Conservation (phyloP, 2,113 vertebrate species). For the Fregetta grallaria region DNA sequence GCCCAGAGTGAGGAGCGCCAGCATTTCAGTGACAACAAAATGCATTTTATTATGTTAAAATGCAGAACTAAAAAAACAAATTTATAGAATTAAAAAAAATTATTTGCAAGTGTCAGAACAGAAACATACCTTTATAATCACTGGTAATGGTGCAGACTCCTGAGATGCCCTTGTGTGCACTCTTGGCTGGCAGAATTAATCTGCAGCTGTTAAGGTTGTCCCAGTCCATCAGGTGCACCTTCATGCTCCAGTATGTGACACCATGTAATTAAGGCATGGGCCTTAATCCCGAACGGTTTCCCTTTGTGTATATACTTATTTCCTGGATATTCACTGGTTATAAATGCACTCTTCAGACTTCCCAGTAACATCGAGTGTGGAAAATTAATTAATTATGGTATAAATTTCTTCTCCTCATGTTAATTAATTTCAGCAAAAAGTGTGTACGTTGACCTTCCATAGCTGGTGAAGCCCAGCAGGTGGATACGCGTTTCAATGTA, state of each 20-base stretch:
- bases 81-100: neutral
- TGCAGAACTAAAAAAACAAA: neutral
- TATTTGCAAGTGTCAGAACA: neutral
- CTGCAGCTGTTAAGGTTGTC: neutral
- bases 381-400: neutral
- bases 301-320: neutral
- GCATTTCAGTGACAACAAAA: neutral
- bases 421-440: neutral
- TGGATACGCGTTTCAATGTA: neutral
- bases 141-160: neutral
- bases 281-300: neutral
- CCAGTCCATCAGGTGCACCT: neutral
- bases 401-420: neutral
- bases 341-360: neutral
- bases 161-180: neutral
- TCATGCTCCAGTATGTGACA: neutral
- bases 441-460: fast-evolving
- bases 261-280: neutral
- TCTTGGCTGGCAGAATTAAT: neutral
- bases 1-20: neutral
- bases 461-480: neutral
- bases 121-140: neutral
- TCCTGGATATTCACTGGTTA: neutral
- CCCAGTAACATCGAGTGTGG: neutral
- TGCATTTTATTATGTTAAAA: neutral